Conservation (phyloP, 2,113 vertebrate genomes). For the Lagopus muta region DNA sequence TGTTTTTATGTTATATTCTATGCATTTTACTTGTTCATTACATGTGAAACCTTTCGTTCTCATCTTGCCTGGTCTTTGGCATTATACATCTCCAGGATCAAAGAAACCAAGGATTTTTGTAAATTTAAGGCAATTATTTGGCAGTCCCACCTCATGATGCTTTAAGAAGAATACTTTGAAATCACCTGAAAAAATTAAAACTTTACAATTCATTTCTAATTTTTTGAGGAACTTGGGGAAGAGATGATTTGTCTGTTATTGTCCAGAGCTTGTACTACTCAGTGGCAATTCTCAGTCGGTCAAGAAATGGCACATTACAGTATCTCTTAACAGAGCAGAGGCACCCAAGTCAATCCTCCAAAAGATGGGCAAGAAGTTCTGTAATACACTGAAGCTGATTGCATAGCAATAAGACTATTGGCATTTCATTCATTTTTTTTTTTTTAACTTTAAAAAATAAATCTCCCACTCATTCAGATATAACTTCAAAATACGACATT, state of each 20-base stretch:
- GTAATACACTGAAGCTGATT: background rate
- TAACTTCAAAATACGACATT: slow-evolving; percentile 35
- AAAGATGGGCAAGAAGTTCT: background rate
- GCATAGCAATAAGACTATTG: background rate
- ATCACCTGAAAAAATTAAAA: background rate
- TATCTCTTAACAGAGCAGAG: background rate
- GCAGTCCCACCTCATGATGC: background rate
- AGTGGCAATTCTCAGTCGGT: background rate
- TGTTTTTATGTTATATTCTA: background rate
- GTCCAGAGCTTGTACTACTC: background rate
- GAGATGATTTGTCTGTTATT: background rate
- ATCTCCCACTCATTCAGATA: background rate
- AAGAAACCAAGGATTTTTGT: background rate
- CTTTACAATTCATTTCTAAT: background rate
- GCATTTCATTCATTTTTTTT: background rate
- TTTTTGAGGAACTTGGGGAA: background rate
- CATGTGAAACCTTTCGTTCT: background rate
- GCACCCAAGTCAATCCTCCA: background rate
- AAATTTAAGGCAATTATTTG: background rate
- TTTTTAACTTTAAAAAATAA: background rate
- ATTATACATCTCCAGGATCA: background rate
- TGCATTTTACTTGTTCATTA: background rate
- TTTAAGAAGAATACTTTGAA: background rate
- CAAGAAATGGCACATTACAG: background rate
- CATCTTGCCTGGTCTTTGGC: background rate